phyloP scores from a whole-genome alignment of 2,797 vertebrate genomes.

The Myioborus melanocephalus region DNA sequence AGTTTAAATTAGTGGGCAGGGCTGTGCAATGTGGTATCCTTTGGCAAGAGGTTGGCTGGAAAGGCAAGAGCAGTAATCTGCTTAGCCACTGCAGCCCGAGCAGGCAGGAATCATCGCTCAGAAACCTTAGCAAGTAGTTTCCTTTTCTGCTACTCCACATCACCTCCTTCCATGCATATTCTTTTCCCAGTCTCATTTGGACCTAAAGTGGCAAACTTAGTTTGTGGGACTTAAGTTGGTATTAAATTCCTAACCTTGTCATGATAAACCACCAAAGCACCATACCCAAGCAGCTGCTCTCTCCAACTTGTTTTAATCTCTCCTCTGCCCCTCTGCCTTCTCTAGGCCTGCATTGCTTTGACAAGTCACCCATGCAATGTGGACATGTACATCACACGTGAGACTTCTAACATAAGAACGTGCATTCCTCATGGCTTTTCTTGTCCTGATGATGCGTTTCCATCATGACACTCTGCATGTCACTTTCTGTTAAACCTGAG shows the following conservation, averaged over 20 bases:
- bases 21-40: background rate
- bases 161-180: background rate
- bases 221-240: background rate
- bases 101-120: background rate
- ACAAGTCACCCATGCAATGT: background rate
- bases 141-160: background rate
- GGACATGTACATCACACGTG: background rate
- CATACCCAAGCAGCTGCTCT: background rate
- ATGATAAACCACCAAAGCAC: background rate
- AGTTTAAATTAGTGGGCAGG: background rate
- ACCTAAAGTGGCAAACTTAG: background rate
- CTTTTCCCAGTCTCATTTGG: background rate
- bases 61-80: background rate
- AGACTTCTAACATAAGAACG: rapidly evolving
- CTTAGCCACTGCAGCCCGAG: background rate
- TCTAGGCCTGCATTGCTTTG: background rate
- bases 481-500: background rate
- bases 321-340: background rate
- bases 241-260: background rate
- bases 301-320: background rate
- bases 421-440: background rate
- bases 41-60: background rate
- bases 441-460: background rate
- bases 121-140: background rate
- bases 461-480: background rate